Percentiles rank a stretch among this genome's conserved stretches.
Evolutionary conservation across 1,140 invertebrate genomes (phyloP).

Genomic region (Phenacoccus solenopsis): DNA sequence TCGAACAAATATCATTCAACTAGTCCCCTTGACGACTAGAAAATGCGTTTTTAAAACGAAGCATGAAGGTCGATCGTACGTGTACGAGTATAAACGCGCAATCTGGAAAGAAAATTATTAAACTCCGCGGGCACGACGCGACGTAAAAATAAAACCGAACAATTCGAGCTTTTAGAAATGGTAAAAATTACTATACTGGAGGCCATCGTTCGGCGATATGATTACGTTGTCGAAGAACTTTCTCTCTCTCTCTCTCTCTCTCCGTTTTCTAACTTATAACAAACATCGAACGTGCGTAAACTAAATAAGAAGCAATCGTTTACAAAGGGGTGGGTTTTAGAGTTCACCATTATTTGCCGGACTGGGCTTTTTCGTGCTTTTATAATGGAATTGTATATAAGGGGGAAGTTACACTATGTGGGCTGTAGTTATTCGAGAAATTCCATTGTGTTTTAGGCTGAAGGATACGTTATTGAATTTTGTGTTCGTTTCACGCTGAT

Average conservation of each 20-base stretch:
- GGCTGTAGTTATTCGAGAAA: background rate
- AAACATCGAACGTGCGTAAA: conserved; percentile 1
- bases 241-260: too few species aligned
- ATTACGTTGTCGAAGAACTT: background rate
- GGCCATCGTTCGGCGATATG: background rate
- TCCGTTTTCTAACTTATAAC: background rate
- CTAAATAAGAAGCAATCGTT: background rate
- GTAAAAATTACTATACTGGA: background rate
- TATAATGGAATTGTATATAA: background rate
- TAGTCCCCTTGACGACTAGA: background rate
- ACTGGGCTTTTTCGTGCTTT: background rate
- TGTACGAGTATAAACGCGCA: background rate
- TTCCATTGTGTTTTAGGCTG: background rate
- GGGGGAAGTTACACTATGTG: background rate
- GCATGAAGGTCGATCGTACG: too few species aligned
- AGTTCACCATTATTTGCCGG: background rate
- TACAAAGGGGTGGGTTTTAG: background rate
- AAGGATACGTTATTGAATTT: background rate
- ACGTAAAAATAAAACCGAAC: background rate
- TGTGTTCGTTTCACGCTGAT: too few species aligned
- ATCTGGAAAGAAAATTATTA: background rate
- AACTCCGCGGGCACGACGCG: background rate
- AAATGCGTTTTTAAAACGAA: too few species aligned
- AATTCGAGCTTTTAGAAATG: background rate
- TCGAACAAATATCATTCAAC: background rate